phyloP scores from a whole-genome alignment of 2,113 vertebrate species.

The Perca fluviatilis region DNA sequence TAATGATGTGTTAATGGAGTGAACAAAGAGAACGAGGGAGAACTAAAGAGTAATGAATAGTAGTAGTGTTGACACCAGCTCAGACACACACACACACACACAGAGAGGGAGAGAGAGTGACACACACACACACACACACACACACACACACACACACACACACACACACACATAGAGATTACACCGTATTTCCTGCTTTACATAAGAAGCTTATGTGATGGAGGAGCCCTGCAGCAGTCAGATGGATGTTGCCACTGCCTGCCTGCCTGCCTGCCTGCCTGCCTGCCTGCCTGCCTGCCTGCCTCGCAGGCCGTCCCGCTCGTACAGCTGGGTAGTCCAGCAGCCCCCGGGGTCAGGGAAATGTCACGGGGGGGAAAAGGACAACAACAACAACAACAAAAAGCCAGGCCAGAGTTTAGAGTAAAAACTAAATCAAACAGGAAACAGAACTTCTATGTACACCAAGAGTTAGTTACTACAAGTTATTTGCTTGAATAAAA shows the following conservation, averaged over 20 bases:
- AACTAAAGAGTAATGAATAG: constrained; percentile 2
- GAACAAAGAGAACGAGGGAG: neutral
- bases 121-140: constrained; percentile 57
- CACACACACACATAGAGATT: constrained; percentile 63
- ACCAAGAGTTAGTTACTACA: neutral
- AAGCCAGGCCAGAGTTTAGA: neutral
- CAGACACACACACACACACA: constrained; percentile 12
- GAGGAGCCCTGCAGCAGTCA: constrained; percentile 76
- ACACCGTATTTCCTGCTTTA: constrained; percentile 81
- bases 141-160: constrained; percentile 27
- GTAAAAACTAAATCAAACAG: neutral
- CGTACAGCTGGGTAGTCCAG: constrained; percentile 62
- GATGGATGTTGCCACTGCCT: constrained; percentile 68
- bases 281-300: neutral
- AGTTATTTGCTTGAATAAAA: neutral
- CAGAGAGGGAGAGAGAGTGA: constrained; percentile 27
- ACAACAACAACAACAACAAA: constrained; percentile 32
- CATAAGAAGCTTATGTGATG: constrained; percentile 80
- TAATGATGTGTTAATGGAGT: constrained; percentile 6
- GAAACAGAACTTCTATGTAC: neutral
- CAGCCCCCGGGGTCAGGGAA: constrained; percentile 53
- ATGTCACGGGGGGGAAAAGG: constrained; percentile 55
- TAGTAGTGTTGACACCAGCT: constrained; percentile 36
- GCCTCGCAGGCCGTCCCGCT: constrained; percentile 47
- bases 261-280: no score